Conservation (phyloP, 2,113 vertebrate genomes). For the Antigone vipio region DNA sequence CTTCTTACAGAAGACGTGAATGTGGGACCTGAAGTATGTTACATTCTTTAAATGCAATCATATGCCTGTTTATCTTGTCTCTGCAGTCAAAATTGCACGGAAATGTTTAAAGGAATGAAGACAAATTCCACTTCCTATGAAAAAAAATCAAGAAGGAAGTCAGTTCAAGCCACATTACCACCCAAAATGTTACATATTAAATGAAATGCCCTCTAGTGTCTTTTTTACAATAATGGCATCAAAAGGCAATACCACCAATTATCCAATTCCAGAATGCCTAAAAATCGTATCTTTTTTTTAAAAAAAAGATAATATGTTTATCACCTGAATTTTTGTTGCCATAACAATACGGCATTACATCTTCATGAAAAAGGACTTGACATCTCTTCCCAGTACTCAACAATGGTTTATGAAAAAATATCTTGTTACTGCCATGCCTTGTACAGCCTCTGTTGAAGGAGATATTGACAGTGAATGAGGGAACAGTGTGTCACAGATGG, state of each 20-base stretch:
- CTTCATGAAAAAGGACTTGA: slow-evolving; percentile 10
- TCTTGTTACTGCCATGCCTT: not conserved
- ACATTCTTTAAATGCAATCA: not conserved
- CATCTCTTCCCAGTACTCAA: not conserved
- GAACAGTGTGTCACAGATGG: not conserved
- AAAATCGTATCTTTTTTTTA: not conserved
- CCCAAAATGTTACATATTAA: not conserved
- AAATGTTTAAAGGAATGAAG: slow-evolving; percentile 7
- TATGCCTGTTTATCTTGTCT: not conserved
- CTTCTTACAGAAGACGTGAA: not conserved
- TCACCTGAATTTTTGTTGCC: not conserved
- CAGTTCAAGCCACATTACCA: not conserved
- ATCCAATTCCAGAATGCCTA: not conserved
- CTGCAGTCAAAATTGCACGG: not conserved
- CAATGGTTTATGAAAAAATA: not conserved
- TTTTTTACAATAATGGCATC: not conserved
- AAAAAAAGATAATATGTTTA: not conserved
- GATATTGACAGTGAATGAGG: not conserved
- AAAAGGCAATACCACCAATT: not conserved
- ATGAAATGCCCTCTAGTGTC: not conserved
- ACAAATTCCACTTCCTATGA: not conserved
- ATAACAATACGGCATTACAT: not conserved
- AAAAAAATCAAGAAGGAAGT: not conserved
- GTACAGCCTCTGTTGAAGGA: not conserved
- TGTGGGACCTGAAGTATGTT: not conserved